Evolutionary conservation across 2,113 vertebrate species (phyloP), one percentile per base, ranked within the genome.

Genomic region (Recurvirostra avosetta): DNA sequence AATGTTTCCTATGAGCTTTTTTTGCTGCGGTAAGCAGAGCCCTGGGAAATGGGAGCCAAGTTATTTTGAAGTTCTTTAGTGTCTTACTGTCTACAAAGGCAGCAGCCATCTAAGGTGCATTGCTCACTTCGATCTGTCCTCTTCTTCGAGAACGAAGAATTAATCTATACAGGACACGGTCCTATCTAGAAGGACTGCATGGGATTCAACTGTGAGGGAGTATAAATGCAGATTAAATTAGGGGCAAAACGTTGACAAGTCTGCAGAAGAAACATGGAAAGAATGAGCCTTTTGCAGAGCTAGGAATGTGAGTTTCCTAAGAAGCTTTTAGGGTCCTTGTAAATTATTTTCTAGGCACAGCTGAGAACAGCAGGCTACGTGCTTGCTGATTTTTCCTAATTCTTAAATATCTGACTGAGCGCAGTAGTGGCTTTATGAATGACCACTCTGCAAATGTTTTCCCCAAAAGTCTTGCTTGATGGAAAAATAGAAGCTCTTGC

Each of bases 401-500:
- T 78, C 76, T 68, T 77, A 87, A 84, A 27, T 78, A 94, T 53
- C 53, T 47, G 47, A 78, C 20, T 63, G 76, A 92, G n/a, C 2
- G 7, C 15, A 38, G 47, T 36, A 76, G 23, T 49, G 36, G 27
- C 34, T 92, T 94, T 86, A 90, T 38, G 52, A 80, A 75, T 67
- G 34, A 92, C n/a, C 9, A 22, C 56, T 95, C 52, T 81, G 65
- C 71, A 88, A n/a, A 18, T 53, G 26, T 59, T 65, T 86, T 34
- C 40, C 68, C 72, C 66, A 36, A 92, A 74, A 17, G 74, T 74
- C 34, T 92, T 75, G 52, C 68, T 81, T 87, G 88, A 75, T 75
- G 36, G 50, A 86, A 93, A 96, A 96, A 71, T 38, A 88, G 92
- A 95, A 91, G 82, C 32, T 83, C 65, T 62, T 70, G 70, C 70